Conservation (phyloP, 1,140 invertebrate genomes). For the Papilio polytes region DNA sequence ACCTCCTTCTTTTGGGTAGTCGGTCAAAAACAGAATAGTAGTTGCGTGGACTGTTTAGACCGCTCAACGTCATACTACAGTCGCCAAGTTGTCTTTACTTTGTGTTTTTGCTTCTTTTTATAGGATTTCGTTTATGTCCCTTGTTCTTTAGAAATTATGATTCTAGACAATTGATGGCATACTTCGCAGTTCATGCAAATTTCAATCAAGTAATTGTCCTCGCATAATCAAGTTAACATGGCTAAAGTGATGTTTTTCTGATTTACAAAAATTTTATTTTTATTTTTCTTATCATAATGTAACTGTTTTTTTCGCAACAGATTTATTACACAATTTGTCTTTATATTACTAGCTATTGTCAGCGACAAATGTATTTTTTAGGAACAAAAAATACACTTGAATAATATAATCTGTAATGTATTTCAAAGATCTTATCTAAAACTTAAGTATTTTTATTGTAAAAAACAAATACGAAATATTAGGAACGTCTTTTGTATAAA, state of each 20-base stretch:
- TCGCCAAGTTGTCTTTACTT: no score
- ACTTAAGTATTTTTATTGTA: not conserved
- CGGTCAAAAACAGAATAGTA: not conserved
- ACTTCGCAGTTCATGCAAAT: no score
- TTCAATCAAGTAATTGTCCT: no score
- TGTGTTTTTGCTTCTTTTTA: no score
- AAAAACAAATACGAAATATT: not conserved
- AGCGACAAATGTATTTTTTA: not conserved
- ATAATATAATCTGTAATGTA: not conserved
- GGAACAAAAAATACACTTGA: not conserved
- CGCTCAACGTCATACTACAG: no score
- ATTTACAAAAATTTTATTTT: not conserved
- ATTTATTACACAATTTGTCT: not conserved
- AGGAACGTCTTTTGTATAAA: not conserved
- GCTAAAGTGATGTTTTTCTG: no score
- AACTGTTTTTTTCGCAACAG: constrained; percentile 1
- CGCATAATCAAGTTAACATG: no score
- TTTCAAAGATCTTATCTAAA: not conserved
- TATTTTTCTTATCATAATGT: not conserved
- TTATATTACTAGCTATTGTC: not conserved
- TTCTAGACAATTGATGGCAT: no score
- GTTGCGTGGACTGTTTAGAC: not conserved
- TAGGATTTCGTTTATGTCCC: no score
- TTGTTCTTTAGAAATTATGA: no score
- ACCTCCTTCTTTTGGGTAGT: no score